These are phyloP conservation scores for Avahi laniger DNA, from an alignment of 2,797 vertebrate genomes.

Conservation along the genomic window DNA sequence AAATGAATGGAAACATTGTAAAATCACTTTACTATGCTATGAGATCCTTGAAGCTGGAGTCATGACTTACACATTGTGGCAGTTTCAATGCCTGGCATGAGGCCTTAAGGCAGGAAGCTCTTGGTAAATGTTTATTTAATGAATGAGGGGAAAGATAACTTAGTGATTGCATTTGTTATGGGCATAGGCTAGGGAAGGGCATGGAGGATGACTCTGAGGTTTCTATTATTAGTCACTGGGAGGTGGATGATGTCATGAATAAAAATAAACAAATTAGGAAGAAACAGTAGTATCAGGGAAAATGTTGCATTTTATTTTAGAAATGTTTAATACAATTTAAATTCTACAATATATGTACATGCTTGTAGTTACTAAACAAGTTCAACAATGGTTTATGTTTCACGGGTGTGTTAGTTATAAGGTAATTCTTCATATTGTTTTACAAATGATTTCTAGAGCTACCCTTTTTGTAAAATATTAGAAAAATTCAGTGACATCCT, in stretches of 20 bases:
- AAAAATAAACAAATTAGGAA: slow-evolving; percentile 19
- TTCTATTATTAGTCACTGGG: slow-evolving; percentile 26
- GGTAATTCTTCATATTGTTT: not conserved
- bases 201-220: slow-evolving; percentile 10
- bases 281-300: not conserved
- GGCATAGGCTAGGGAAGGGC: not conserved
- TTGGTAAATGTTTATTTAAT: slow-evolving; percentile 21
- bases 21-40: not conserved
- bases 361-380: not conserved
- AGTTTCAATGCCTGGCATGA: not conserved
- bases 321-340: not conserved
- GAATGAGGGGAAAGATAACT: not conserved
- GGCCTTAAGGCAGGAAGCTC: not conserved
- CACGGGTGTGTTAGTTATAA: not conserved
- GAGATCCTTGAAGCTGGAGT: not conserved
- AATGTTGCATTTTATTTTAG: slow-evolving; percentile 5
- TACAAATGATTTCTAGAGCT: not conserved
- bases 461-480: not conserved
- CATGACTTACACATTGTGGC: not conserved
- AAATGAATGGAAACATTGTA: not conserved
- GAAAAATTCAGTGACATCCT: not conserved
- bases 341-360: not conserved
- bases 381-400: not conserved
- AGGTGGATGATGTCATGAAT: not conserved
- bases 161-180: slow-evolving; percentile 21